Conservation (phyloP, 2,797 vertebrate genomes). For the Rhynchonycteris naso region DNA sequence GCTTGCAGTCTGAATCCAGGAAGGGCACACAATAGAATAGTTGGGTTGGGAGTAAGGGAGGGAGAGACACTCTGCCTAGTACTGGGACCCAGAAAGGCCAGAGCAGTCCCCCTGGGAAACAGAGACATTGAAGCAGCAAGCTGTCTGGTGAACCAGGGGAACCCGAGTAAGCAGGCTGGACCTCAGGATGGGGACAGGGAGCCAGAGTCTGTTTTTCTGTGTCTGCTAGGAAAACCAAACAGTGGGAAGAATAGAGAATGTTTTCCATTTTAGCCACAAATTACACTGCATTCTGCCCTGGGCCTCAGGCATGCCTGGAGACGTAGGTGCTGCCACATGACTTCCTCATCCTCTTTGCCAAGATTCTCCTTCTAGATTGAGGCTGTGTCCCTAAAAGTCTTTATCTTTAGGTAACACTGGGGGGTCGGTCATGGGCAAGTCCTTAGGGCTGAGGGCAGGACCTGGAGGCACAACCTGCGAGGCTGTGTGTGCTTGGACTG, state of each 20-base stretch:
- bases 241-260: constrained; percentile 50
- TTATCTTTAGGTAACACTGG: background rate
- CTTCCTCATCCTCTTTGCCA: background rate
- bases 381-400: background rate
- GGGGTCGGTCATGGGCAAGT: background rate
- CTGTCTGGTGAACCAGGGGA: background rate
- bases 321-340: constrained; percentile 48
- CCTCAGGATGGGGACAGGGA: constrained; percentile 8
- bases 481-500: background rate
- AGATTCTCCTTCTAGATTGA: background rate
- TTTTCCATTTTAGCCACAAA: constrained; percentile 75
- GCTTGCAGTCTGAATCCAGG: accelerated
- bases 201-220: constrained; percentile 35
- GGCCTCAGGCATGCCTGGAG: constrained; percentile 36
- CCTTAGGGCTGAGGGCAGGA: background rate
- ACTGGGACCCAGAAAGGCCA: background rate
- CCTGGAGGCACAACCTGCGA: background rate
- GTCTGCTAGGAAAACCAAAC: constrained; percentile 50
- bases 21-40: background rate
- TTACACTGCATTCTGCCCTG: constrained; percentile 35
- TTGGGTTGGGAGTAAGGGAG: background rate
- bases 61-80: background rate
- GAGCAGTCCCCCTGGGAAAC: background rate
- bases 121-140: background rate
- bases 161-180: background rate